A percentile compares a stretch with the other conserved stretches of the same genome.
phyloP scores from a whole-genome alignment of 2,888 invertebrate species.

The Mesoligia furuncula region DNA sequence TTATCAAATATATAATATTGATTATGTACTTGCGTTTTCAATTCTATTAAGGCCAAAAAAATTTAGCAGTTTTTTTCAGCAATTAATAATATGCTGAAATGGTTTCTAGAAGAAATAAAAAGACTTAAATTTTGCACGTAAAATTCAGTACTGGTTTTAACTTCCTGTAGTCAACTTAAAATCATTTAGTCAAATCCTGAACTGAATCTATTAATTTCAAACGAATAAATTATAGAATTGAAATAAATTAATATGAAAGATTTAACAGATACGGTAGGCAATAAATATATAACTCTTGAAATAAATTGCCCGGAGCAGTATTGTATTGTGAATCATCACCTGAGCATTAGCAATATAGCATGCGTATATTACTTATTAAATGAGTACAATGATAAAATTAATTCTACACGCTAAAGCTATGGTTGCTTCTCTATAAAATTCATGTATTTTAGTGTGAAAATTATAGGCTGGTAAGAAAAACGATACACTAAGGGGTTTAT shows the following conservation, averaged over 20 bases:
- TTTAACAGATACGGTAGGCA: conserved; percentile 52
- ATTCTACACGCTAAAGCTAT: conserved; percentile 13
- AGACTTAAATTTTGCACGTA: neutral
- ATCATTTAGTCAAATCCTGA: conserved; percentile 22
- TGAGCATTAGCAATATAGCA: conserved; percentile 20
- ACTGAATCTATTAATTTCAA: conserved; percentile 35
- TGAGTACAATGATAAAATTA: conserved; percentile 38
- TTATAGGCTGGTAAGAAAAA: too few species aligned
- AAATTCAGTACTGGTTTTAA: neutral
- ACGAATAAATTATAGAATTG: conserved; percentile 37
- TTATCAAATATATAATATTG: too few species aligned
- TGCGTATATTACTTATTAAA: conserved; percentile 37
- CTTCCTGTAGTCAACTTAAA: neutral
- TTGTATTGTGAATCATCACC: conserved; percentile 56
- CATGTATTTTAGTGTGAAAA: neutral
- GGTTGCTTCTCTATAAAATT: neutral
- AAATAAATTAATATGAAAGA: conserved; percentile 50
- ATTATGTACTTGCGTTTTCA: too few species aligned
- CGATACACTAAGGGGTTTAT: too few species aligned
- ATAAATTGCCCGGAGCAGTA: conserved; percentile 37
- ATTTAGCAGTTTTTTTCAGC: neutral
- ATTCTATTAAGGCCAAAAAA: too few species aligned
- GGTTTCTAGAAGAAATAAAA: neutral
- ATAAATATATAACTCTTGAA: conserved; percentile 56
- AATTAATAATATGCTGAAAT: neutral